Evolutionary conservation across 2,113 vertebrate species (phyloP).

Genomic region (Andinoacara biseriatus): DNA sequence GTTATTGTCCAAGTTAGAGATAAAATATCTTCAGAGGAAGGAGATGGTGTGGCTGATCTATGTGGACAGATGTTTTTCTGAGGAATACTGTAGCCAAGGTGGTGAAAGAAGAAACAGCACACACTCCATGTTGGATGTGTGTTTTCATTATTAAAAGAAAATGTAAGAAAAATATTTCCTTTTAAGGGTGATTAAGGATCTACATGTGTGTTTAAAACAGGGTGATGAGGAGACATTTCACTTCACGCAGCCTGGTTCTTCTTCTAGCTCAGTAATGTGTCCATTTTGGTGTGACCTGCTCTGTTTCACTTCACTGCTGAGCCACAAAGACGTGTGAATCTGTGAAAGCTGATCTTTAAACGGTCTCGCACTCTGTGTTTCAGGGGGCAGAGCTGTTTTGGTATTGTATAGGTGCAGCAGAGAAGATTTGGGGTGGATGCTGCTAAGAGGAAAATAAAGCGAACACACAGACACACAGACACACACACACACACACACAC

Average conservation of each 20-base stretch:
- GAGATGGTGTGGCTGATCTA: slow-evolving; percentile 17
- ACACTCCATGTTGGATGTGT: neutral
- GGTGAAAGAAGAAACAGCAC: neutral
- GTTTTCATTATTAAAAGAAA: neutral
- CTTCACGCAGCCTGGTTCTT: neutral
- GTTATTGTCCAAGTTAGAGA: slow-evolving; percentile 5
- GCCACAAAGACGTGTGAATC: slow-evolving; percentile 12
- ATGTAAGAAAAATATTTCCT: neutral
- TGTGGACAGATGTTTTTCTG: slow-evolving; percentile 2
- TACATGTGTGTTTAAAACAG: neutral
- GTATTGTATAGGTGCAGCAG: slow-evolving; percentile 16
- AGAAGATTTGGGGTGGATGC: neutral
- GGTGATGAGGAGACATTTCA: neutral
- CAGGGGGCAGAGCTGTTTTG: slow-evolving; percentile 37
- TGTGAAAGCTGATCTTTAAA: slow-evolving; percentile 55
- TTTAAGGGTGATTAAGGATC: neutral
- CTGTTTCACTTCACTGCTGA: neutral
- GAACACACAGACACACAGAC: neutral
- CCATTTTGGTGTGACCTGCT: slow-evolving; percentile 7
- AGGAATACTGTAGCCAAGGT: neutral
- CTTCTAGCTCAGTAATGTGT: neutral
- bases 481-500: slow-evolving; percentile 29
- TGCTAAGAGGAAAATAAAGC: slow-evolving; percentile 14
- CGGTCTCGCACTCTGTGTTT: neutral
- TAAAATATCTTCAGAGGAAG: slow-evolving; percentile 28